These are phyloP conservation scores for Melanotaenia boesemani DNA, from an alignment of 2,797 vertebrate species.

Conservation along the genomic window DNA sequence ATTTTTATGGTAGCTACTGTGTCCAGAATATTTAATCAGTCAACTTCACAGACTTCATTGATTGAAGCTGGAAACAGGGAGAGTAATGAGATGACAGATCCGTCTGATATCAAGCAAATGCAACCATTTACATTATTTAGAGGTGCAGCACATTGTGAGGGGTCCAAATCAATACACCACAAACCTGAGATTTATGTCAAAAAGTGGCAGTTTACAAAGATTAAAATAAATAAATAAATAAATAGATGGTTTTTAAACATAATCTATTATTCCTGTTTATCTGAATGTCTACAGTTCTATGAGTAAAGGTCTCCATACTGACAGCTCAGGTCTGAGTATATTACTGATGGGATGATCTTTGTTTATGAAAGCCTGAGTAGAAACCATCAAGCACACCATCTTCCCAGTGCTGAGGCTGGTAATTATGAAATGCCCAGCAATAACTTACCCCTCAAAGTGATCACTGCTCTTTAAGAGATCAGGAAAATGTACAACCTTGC, in stretches of 20 bases:
- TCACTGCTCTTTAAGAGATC: constrained; percentile 49
- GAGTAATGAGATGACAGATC: neutral
- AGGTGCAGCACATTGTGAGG: neutral
- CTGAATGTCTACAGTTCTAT: constrained; percentile 9
- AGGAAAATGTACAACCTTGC: constrained; percentile 45
- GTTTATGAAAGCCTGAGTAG: constrained; percentile 36
- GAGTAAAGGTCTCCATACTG: constrained; percentile 12
- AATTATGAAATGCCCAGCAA: constrained; percentile 38
- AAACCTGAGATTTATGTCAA: constrained; percentile 1
- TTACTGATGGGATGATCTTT: constrained; percentile 39
- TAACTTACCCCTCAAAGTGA: constrained; percentile 46
- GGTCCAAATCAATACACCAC: neutral
- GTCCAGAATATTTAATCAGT: neutral
- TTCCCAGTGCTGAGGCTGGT: constrained; percentile 25
- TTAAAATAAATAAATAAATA: no score
- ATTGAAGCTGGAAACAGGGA: neutral
- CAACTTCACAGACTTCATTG: neutral
- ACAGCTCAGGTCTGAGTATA: constrained; percentile 36
- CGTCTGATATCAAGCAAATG: neutral
- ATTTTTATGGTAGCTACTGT: neutral
- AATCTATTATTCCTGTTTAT: constrained; percentile 18
- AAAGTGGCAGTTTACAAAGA: neutral
- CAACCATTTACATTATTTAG: neutral
- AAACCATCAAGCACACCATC: constrained; percentile 45
- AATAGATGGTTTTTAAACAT: neutral